phyloP scores from a whole-genome alignment of 2,113 vertebrate species.

The Strix uralensis region DNA sequence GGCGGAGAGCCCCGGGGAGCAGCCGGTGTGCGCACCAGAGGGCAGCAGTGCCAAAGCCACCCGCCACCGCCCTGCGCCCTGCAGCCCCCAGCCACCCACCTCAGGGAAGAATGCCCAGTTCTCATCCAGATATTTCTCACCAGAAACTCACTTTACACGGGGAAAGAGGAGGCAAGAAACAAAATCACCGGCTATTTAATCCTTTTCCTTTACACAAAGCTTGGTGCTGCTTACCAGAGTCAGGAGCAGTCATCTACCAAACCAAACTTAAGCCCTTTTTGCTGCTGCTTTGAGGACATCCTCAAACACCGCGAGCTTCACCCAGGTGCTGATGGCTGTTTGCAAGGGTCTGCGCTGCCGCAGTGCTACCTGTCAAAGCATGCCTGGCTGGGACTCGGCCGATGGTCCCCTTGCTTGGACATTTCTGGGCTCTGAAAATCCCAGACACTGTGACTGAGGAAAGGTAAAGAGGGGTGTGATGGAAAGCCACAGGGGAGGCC shows the following conservation, averaged over 20 bases:
- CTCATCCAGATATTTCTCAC: background rate
- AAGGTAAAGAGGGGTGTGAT: background rate
- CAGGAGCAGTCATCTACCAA: accelerated
- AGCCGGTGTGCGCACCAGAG: background rate
- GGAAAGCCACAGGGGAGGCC: background rate
- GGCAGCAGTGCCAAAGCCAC: slow-evolving; percentile 57
- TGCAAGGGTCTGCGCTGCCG: accelerated
- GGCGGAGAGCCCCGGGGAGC: background rate
- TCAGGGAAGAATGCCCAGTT: background rate
- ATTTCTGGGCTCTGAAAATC: background rate
- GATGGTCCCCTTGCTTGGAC: accelerated
- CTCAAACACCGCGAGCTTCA: background rate
- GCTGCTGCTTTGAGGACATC: background rate
- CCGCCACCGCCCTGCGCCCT: background rate
- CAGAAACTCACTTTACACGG: accelerated
- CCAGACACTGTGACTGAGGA: accelerated
- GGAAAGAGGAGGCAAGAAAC: background rate
- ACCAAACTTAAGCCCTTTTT: background rate
- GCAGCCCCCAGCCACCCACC: background rate
- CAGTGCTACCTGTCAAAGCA: background rate
- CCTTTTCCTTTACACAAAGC: background rate
- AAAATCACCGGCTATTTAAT: background rate
- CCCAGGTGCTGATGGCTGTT: accelerated
- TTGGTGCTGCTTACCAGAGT: background rate
- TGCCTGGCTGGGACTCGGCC: accelerated